Percentiles rank a stretch among this genome's conserved stretches.
Evolutionary conservation across 2,113 vertebrate species (phyloP).

Genomic region (Amblyopsis rosae): DNA sequence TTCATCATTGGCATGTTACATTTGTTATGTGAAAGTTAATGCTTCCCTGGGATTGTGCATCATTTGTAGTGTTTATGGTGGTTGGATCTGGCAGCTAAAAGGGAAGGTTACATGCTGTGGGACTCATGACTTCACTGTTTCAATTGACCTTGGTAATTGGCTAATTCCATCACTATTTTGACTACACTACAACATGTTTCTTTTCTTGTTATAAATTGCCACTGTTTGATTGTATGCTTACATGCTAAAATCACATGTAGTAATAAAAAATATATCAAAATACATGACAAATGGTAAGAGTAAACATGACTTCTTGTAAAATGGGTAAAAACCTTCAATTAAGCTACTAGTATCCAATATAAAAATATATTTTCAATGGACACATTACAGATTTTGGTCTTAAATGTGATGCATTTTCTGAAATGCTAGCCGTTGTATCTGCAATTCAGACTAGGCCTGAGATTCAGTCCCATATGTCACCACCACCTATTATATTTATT

Average conservation of each 20-base stretch:
- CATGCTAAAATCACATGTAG: not conserved
- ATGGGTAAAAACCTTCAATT: not conserved
- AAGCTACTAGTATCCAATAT: not conserved
- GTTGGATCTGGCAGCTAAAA: constrained; percentile 15
- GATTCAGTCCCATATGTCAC: constrained; percentile 74
- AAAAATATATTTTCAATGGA: not conserved
- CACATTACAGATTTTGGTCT: no score
- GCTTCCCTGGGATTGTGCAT: constrained; percentile 45
- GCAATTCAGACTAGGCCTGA: constrained; percentile 35
- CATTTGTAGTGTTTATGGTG: constrained; percentile 20
- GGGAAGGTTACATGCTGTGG: constrained; percentile 1
- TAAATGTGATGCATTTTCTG: not conserved
- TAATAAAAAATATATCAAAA: not conserved
- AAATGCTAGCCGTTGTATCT: constrained; percentile 32
- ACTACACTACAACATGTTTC: constrained; percentile 1
- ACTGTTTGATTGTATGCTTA: not conserved
- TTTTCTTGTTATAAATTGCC: not conserved
- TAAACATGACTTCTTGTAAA: not conserved
- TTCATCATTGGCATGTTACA: constrained; percentile 68
- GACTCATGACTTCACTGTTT: not conserved
- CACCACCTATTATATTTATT: constrained; percentile 75
- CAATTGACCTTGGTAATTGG: constrained; percentile 11
- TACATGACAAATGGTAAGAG: not conserved
- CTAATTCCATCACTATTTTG: not conserved
- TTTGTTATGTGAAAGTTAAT: constrained; percentile 63